Conservation (phyloP, 2,888 invertebrate species). For the Exocentrus adspersus region DNA sequence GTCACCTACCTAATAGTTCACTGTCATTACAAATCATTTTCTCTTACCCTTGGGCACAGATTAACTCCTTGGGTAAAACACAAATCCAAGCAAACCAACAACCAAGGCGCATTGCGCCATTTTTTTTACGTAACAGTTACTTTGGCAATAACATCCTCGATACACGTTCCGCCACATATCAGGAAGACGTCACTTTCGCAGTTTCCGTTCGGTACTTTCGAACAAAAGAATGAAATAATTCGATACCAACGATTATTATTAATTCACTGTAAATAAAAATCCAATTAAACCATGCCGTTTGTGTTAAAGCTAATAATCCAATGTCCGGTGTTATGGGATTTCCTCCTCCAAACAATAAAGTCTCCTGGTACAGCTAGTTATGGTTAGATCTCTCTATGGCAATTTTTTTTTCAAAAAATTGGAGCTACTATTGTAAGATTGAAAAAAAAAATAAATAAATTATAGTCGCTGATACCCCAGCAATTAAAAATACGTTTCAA, state of each 20-base stretch:
- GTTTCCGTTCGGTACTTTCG: slow-evolving; percentile 36
- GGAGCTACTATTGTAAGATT: too few relatives aligned
- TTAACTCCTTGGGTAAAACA: too few relatives aligned
- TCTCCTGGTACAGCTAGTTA: too few relatives aligned
- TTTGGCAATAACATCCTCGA: slow-evolving; percentile 15
- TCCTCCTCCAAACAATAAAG: too few relatives aligned
- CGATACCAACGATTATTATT: slow-evolving; percentile 5
- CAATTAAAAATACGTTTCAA: neutral
- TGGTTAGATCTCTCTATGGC: too few relatives aligned
- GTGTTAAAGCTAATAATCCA: too few relatives aligned
- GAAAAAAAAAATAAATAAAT: too few relatives aligned
- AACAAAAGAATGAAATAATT: slow-evolving; percentile 36
- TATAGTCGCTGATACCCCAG: neutral
- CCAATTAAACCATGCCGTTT: neutral
- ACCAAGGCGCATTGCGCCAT: slow-evolving; percentile 9
- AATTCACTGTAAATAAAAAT: slow-evolving; percentile 10
- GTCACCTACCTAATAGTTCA: too few relatives aligned
- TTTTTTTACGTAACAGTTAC: slow-evolving; percentile 19
- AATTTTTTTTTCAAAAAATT: too few relatives aligned
- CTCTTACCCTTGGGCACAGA: neutral
- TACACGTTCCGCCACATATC: slow-evolving; percentile 22
- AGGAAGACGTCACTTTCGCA: slow-evolving; percentile 40
- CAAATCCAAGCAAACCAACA: neutral
- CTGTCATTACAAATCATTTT: neutral
- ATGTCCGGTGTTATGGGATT: too few relatives aligned